Evolutionary conservation across 2,113 vertebrate species (phyloP), one percentile per base, ranked within the genome.

Genomic region (Lepus timidus): DNA sequence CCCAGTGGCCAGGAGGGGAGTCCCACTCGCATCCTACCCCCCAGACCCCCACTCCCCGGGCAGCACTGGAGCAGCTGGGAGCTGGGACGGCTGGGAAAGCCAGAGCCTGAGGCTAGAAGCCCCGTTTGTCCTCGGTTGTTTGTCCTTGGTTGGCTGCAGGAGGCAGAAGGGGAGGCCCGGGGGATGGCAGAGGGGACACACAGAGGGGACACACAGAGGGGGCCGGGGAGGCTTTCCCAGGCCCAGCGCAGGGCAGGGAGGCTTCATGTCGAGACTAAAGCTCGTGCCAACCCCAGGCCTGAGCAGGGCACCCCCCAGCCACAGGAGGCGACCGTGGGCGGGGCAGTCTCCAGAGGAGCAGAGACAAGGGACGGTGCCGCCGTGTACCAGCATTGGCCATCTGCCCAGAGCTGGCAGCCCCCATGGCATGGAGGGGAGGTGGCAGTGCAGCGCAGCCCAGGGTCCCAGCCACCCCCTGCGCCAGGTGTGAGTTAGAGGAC

Each of bases 241-340:
- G 1, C 0, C 36, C 3, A 0, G 27, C 0, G 1, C n/a, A 20
- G 49, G 22, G 22, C 31, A 23, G 14, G 13, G 68, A 5, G n/a
- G 62, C 49, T 58, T 11, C 4, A 0, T 29, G 33, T 70, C 5
- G 36, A 55, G 61, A 52, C 4, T 2, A 11, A 23, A 78, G 44
- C 31, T 19, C 19, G 0, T 27, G 33, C 25, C 79, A 83, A 64
- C 31, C 70, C 52, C 44, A 4, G 76, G 55, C 67, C 67, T 20
- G 71, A 80, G 61, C 33, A 65, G 64, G 39, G 22, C 33, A 23
- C 68, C 84, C 78, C 83, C 64, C 39, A 4, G 13, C 29, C 0
- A 3, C n/a, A 84, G n/a, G 36, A 76, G 88, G 13, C 29, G 61
- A 65, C 33, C 9, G 1, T 1, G 4, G 44, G 67, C 49, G 33